A percentile compares a stretch with the other conserved stretches of the same genome.
Evolutionary conservation across 2,113 vertebrate genomes (phyloP).

Genomic region (Corydoras sp.): DNA sequence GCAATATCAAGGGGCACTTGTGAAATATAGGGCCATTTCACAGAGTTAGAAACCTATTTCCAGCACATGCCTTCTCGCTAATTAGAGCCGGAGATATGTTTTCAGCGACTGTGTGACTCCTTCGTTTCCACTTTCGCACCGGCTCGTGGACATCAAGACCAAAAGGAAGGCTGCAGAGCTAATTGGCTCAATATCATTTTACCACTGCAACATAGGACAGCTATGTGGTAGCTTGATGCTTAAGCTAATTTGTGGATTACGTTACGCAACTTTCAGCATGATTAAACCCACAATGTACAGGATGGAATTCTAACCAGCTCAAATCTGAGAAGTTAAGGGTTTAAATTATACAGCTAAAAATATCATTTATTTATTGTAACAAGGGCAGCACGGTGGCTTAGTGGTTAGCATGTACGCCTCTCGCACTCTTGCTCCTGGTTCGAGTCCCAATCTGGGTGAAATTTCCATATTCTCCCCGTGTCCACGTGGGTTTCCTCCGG

Average conservation of each 20-base stretch:
- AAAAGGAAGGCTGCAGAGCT: constrained; percentile 56
- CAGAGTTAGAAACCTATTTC: constrained; percentile 53
- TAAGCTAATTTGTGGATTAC: background rate
- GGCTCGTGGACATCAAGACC: constrained; percentile 42
- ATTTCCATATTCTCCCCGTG: too few species aligned
- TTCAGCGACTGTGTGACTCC: constrained; percentile 30
- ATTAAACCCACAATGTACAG: too few species aligned
- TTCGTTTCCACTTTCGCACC: constrained; percentile 19
- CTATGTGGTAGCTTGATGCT: constrained; percentile 48
- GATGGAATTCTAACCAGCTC: too few species aligned
- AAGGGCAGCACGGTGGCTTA: too few species aligned
- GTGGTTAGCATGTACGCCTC: too few species aligned
- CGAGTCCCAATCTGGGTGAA: too few species aligned
- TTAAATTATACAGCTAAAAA: too few species aligned
- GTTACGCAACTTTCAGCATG: background rate
- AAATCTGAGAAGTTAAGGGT: too few species aligned
- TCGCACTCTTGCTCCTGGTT: too few species aligned
- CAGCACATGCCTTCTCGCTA: constrained; percentile 44
- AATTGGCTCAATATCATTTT: constrained; percentile 68
- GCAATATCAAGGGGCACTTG: constrained; percentile 44
- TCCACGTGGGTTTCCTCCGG: too few species aligned
- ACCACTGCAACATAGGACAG: constrained; percentile 54
- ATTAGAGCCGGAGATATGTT: constrained; percentile 56
- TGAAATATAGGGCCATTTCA: constrained; percentile 53
- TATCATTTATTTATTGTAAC: too few species aligned